Conservation (phyloP, 1,140 invertebrate species). For the Drosophila ironensis region DNA sequence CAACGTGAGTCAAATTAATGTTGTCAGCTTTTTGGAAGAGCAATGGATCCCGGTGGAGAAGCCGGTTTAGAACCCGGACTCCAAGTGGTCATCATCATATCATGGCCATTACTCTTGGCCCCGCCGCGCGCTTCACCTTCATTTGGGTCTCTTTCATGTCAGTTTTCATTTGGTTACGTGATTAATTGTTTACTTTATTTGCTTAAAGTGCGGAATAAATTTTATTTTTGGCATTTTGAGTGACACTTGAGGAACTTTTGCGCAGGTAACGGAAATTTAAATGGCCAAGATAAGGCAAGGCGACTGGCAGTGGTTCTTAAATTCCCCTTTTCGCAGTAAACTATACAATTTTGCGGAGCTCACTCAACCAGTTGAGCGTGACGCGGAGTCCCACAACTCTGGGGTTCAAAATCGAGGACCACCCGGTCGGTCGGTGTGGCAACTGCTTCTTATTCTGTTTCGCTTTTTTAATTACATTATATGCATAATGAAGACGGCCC, state of each 20-base stretch:
- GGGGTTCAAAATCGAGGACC: slow-evolving; percentile 23
- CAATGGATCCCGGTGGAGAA: slow-evolving; percentile 6
- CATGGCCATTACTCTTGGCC: slow-evolving; percentile 34
- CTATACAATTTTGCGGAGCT: slow-evolving; percentile 10
- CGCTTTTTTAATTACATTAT: slow-evolving; percentile 72
- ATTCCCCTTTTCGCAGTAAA: slow-evolving; percentile 15
- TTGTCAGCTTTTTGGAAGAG: slow-evolving; percentile 41
- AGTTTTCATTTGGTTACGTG: slow-evolving; percentile 53
- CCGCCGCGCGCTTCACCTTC: neutral
- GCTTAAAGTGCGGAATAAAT: slow-evolving; percentile 40
- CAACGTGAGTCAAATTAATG: slow-evolving; percentile 60
- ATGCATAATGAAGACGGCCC: slow-evolving; percentile 66
- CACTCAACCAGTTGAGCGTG: slow-evolving; percentile 39
- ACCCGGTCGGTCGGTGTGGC: slow-evolving; percentile 26
- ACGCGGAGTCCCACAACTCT: slow-evolving; percentile 7
- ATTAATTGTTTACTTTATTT: slow-evolving; percentile 58
- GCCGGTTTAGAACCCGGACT: slow-evolving; percentile 19
- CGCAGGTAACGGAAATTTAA: slow-evolving; percentile 10
- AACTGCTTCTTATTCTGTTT: slow-evolving; percentile 28
- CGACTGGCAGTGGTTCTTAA: slow-evolving; percentile 1
- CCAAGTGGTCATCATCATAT: slow-evolving; percentile 54
- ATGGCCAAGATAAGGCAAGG: neutral
- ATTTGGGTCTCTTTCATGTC: slow-evolving; percentile 37
- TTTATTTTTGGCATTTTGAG: slow-evolving; percentile 5
- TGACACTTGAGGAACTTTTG: slow-evolving; percentile 12